Conservation (phyloP, 2,113 vertebrate genomes). For the Sitta europaea region DNA sequence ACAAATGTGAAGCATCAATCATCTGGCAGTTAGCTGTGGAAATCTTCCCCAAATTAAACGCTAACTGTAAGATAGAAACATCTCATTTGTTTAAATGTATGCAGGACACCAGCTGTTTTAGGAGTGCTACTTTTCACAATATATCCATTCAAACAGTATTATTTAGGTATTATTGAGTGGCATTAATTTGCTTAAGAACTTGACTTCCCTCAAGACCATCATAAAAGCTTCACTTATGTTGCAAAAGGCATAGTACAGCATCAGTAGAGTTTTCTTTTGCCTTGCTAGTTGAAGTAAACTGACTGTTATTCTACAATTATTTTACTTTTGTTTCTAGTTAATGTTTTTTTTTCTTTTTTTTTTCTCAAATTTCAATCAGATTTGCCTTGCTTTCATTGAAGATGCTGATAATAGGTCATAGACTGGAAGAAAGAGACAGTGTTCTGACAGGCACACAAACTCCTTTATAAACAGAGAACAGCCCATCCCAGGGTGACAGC, state of each 20-base stretch:
- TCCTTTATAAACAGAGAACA: not conserved
- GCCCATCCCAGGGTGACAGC: no score
- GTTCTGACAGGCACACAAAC: not conserved
- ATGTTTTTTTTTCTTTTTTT: not conserved
- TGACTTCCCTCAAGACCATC: not conserved
- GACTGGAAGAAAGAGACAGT: not conserved
- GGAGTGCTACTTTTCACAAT: not conserved
- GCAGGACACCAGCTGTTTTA: not conserved
- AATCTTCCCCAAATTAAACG: not conserved
- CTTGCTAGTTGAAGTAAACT: not conserved
- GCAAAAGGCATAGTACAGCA: not conserved
- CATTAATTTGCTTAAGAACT: not conserved
- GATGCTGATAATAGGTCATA: not conserved
- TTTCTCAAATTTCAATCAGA: not conserved
- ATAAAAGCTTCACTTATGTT: not conserved
- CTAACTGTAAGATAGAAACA: fast-evolving
- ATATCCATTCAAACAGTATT: not conserved
- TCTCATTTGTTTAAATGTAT: not conserved
- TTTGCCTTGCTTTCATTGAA: not conserved
- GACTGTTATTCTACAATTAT: not conserved
- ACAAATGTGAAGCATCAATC: not conserved
- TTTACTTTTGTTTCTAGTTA: not conserved
- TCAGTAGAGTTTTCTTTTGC: not conserved
- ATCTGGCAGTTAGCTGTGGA: not conserved
- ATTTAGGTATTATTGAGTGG: not conserved